phyloP scores from a whole-genome alignment of 2,797 vertebrate genomes.

The Gobio occitaniae region DNA sequence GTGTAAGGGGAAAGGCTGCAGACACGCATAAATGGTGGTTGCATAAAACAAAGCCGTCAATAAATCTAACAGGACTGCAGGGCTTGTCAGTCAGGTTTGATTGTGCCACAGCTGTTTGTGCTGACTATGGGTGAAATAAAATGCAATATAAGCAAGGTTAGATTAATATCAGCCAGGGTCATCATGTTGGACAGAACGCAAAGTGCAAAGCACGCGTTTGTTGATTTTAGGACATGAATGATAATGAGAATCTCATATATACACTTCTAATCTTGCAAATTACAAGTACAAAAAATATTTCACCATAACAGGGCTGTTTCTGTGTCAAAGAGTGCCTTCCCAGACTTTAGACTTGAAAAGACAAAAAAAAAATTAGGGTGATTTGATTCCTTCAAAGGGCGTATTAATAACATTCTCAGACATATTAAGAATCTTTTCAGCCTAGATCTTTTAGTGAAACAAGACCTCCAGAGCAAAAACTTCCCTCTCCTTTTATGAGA shows the following conservation, averaged over 20 bases:
- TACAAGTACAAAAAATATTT: neutral
- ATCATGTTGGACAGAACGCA: neutral
- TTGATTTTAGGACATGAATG: conserved; percentile 3
- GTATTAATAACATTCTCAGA: neutral
- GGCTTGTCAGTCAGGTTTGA: conserved; percentile 46
- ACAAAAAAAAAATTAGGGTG: neutral
- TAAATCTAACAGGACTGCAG: conserved; percentile 32
- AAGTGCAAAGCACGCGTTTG: conserved; percentile 15
- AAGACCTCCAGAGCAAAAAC: neutral
- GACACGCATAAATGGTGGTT: conserved; percentile 14
- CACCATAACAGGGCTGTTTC: neutral
- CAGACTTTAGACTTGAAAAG: neutral
- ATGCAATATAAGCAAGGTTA: conserved; percentile 40
- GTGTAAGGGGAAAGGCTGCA: conserved; percentile 17
- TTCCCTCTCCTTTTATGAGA: neutral
- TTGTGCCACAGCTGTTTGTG: conserved; percentile 22
- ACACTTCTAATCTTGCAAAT: neutral
- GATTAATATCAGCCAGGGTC: conserved; percentile 25
- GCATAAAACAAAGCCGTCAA: conserved; percentile 44
- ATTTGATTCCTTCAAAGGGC: neutral
- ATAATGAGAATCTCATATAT: neutral
- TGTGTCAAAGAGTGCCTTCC: neutral
- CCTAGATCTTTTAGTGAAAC: neutral
- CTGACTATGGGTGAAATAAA: conserved; percentile 39
- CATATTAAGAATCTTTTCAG: conserved; percentile 1